Conservation (phyloP, 2,888 invertebrate genomes). For the Icerya purchasi region DNA sequence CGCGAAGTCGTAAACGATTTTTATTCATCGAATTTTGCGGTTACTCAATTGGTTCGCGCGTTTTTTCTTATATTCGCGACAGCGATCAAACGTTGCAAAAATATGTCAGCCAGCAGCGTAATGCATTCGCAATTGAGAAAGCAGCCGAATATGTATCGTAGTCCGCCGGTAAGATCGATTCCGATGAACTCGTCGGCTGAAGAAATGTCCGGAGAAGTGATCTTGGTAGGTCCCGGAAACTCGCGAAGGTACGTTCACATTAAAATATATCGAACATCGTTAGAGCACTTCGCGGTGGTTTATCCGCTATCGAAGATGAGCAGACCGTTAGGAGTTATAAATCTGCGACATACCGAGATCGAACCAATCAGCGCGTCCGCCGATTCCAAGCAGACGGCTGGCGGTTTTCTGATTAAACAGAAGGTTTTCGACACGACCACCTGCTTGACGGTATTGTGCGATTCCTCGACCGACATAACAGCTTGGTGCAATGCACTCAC, state of each 20-base stretch:
- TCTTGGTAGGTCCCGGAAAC: slow-evolving; percentile 34
- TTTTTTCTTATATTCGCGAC: too few species aligned
- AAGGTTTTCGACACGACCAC: slow-evolving; percentile 40
- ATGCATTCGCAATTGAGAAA: too few species aligned
- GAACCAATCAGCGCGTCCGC: slow-evolving; percentile 21
- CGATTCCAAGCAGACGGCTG: slow-evolving; percentile 10
- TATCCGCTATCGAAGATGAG: slow-evolving; percentile 40
- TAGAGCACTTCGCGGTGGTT: slow-evolving; percentile 42
- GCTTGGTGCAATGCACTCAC: too few species aligned
- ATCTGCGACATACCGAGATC: slow-evolving; percentile 26
- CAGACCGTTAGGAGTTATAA: slow-evolving; percentile 37
- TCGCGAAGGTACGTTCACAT: slow-evolving; percentile 36
- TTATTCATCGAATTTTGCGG: too few species aligned
- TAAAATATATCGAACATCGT: slow-evolving; percentile 38
- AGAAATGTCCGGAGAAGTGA: slow-evolving; percentile 39
- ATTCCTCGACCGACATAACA: slow-evolving; percentile 29
- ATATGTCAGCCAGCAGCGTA: too few species aligned
- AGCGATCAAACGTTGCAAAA: too few species aligned
- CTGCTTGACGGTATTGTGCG: slow-evolving; percentile 33
- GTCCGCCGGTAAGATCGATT: too few species aligned
- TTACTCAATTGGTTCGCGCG: too few species aligned
- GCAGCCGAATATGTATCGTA: too few species aligned
- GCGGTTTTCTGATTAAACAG: slow-evolving; percentile 35
- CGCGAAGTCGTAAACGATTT: too few species aligned
- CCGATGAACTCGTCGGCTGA: slow-evolving; percentile 24